These are phyloP conservation scores for Actinernus sp. DNA, from an alignment of 92 coral and sea anemone species.

Conservation along the genomic window DNA sequence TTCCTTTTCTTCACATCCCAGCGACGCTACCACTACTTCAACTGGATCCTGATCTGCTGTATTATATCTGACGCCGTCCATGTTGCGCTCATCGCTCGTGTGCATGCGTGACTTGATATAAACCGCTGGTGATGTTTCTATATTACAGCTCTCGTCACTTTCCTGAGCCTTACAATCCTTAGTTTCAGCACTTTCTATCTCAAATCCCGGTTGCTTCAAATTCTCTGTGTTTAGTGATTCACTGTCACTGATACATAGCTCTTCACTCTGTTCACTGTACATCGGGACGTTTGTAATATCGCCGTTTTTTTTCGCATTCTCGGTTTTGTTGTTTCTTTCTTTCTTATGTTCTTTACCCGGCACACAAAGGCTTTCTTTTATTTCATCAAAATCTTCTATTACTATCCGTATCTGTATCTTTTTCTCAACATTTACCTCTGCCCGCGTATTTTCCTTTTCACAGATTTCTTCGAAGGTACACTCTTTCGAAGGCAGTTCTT, in stretches of 20 bases:
- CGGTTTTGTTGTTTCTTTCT: neutral
- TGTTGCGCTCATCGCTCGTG: too few relatives aligned
- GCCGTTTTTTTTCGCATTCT: neutral
- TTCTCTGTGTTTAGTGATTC: neutral
- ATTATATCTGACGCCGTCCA: too few relatives aligned
- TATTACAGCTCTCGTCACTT: too few relatives aligned
- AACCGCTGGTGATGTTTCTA: too few relatives aligned
- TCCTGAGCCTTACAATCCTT: too few relatives aligned
- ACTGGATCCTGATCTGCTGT: too few relatives aligned
- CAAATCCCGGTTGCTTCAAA: neutral
- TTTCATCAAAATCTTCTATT: neutral
- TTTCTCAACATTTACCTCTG: neutral
- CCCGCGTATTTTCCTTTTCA: neutral
- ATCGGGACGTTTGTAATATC: neutral
- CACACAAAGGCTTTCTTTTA: too few relatives aligned
- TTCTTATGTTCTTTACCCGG: neutral
- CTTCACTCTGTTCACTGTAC: neutral
- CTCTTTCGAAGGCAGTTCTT: too few relatives aligned
- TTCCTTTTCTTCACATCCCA: too few relatives aligned
- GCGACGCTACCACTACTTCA: too few relatives aligned
- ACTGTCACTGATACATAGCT: neutral
- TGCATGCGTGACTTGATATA: too few relatives aligned
- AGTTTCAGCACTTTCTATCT: neutral
- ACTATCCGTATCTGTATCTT: neutral
- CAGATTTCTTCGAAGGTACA: neutral